Evolutionary conservation across 2,113 vertebrate genomes (phyloP), one percentile per base, ranked within the genome.

Genomic region (Macrotus californicus): DNA sequence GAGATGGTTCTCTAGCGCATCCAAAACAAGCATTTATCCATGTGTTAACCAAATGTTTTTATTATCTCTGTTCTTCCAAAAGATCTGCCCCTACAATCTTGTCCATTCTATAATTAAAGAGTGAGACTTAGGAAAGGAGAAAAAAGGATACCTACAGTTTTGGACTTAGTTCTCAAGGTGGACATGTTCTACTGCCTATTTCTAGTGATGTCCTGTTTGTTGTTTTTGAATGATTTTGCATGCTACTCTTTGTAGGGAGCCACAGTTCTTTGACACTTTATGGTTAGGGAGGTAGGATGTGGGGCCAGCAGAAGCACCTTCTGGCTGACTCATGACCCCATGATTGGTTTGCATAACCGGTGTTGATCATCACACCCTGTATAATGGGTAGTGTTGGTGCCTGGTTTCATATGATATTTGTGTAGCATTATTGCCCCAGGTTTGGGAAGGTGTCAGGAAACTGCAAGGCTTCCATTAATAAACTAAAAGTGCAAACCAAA

Each of bases 401-500:
- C 24, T 54, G 29, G 21, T 64, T 96, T 92, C 48, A 16, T 70
- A 43, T 2, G 2, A n/a, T 50, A 61, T 86, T 80, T 54, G 43
- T 48, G 24, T 79, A 89, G 29, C 7, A 61, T 61, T 87, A 59
- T 36, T 84, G 18, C 77, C 43, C n/a, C 61, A 94, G 36, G 43
- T 84, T 92, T 39, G 39, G 46, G 86, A 94, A 94, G 29, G 64
- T 54, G 22, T 75, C 50, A 54, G 70, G 64, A 94, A 94, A 86
- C 64, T 69, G 18, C 31, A 96, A 83, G 39, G 91, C 31, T 22
- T 91, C 76, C 72, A 52, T 72, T 91, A 87, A 48, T 34, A 93
- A 86, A 54, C 22, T 75, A 72, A 93, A 93, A 72, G 50, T 89
- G 16, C 50, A 89, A 88, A 79, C 12, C 50, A 94, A 91, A 91